These are phyloP conservation scores for Rafetus swinhoei DNA, from an alignment of 2,113 vertebrate genomes.

Conservation along the genomic window DNA sequence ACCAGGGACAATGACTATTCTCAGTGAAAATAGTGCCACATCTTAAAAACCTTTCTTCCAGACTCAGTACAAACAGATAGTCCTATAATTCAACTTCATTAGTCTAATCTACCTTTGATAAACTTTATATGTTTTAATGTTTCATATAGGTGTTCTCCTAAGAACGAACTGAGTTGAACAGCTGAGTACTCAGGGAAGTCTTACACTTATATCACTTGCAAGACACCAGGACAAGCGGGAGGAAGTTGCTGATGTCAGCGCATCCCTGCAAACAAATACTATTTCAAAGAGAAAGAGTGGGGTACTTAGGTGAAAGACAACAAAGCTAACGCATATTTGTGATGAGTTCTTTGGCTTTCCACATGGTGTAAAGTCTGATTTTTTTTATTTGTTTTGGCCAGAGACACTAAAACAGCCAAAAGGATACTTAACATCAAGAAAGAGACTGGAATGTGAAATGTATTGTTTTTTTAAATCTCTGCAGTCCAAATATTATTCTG, in stretches of 20 bases:
- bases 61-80: neutral
- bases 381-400: slow-evolving; percentile 3
- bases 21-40: neutral
- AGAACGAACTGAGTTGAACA: neutral
- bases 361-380: neutral
- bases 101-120: slow-evolving; percentile 12
- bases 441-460: neutral
- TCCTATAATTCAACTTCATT: slow-evolving; percentile 25
- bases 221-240: neutral
- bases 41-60: neutral
- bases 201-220: neutral
- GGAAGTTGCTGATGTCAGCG: neutral
- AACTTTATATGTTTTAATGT: neutral
- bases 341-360: slow-evolving; percentile 1
- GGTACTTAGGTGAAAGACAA: neutral
- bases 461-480: slow-evolving; percentile 38
- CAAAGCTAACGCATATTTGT: neutral
- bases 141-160: neutral
- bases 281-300: neutral
- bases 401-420: slow-evolving; percentile 1
- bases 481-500: slow-evolving; percentile 29
- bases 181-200: neutral
- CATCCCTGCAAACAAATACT: neutral
- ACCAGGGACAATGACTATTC: neutral
- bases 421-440: slow-evolving; percentile 35